These are phyloP conservation scores for Steinernema carpocapsae DNA, from an alignment of 2,888 invertebrate genomes.

Conservation along the genomic window DNA sequence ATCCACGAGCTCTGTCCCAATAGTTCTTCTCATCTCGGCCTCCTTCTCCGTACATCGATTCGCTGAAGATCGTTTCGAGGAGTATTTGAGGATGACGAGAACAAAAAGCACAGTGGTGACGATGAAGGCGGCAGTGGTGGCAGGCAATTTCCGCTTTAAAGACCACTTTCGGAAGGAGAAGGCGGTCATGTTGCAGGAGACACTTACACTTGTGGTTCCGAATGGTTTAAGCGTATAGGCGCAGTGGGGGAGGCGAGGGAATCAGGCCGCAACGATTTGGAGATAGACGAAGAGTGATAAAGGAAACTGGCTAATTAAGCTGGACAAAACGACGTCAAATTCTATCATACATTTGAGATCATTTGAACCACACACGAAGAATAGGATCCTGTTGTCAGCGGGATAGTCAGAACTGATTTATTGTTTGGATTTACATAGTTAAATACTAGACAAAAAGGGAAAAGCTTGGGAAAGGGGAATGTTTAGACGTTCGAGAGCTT, in stretches of 20 bases:
- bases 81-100: not conserved
- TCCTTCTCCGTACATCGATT: not conserved
- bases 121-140: not conserved
- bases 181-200: not conserved
- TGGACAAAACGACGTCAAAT: too few species aligned
- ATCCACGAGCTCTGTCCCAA: not conserved
- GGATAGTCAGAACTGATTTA: too few species aligned
- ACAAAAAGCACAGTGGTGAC: not conserved
- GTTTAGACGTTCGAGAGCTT: too few species aligned
- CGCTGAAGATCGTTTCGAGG: not conserved
- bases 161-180: not conserved
- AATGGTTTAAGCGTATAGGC: not conserved
- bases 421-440: too few species aligned
- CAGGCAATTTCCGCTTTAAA: not conserved
- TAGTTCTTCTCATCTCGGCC: not conserved
- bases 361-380: too few species aligned
- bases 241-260: not conserved
- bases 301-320: too few species aligned
- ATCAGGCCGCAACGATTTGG: slow-evolving; percentile 18
- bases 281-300: not conserved
- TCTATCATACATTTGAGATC: too few species aligned
- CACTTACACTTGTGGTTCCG: too few species aligned
- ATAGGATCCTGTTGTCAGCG: too few species aligned
- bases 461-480: too few species aligned
- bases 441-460: too few species aligned